Evolutionary conservation across 1,140 invertebrate species (phyloP), one percentile per base, ranked within the genome.

Genomic region (Drosophila albomicans): DNA sequence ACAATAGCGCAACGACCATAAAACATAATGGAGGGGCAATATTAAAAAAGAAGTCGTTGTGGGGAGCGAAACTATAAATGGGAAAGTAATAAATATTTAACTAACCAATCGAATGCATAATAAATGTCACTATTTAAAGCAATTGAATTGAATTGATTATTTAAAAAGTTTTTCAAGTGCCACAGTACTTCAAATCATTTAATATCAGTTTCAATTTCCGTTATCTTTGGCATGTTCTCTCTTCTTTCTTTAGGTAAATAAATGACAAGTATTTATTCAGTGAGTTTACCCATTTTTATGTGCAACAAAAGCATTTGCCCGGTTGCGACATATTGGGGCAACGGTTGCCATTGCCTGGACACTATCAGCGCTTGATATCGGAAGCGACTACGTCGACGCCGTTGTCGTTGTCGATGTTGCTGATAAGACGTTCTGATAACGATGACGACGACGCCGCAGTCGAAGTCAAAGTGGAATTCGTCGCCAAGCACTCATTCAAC

Each of bases 281-380:
- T 30, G 30, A 32, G 30, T 32, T 5, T 8, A 32, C 30, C 1
- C 30, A 32, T 32, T 32, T 32, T 6, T 32, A 32, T 48, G 45
- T 64, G 67, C 49, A 46, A 15, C 6, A 38, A 16, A 35, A 11
- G 7, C 38, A 32, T 59, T 52, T 28, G 32, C 16, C 46, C 35
- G 45, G 45, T 73, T 51, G n/a, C 13, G 49, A 3, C 11, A 16
- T 28, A 16, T 51, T 63, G 38, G 51, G 48, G n/a, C 2, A 51
- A 8, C 16, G 49, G 30, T 51, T 64, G 67, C 41, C 15, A 28
- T 54, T 57, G 59, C 61, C 32, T 38, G 32, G 64, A 30, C 62
- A 49, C 46, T 78, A 78, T 78, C 75, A 74, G 70, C 52, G 63
- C 68, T 74, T 74, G 75, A 68, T 74, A 78, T 78, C 75, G 75